Evolutionary conservation across 2,113 vertebrate genomes (phyloP), one percentile per base, ranked within the genome.

Genomic region (Gnathonemus longibarbis): DNA sequence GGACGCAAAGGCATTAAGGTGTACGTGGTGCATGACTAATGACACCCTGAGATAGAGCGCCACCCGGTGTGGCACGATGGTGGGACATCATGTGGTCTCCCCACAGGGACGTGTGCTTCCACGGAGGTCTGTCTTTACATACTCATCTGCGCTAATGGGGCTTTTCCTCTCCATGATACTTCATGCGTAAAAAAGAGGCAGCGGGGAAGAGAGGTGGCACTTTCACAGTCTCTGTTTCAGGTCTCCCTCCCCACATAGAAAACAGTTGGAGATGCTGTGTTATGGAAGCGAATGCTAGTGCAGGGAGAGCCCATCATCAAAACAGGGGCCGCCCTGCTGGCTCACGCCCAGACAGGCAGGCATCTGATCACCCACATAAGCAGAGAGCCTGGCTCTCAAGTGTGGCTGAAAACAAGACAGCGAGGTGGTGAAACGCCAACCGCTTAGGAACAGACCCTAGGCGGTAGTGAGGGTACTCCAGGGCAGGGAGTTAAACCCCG

Each of bases 401-500:
- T 17, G 31, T 8, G 31, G 31, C 74, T 80, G 35, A 80, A 42
- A 80, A 77, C 70, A 48, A 84, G 39, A 84, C n/a, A 84, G 15
- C 49, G 6, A 88, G 58, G 9, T 53, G 74, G 50, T 31, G 39
- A 87, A 48, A 39, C 27, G 27, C 19, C 6, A 48, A 27, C 7
- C 50, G 3, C 35, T 84, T 27, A 90, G 70, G 45, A 91, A 74
- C 77, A 31, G 56, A 50, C 42, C 5, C 8, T 9, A 84, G 53
- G 39, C 53, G 66, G 80, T 10, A 49, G 46, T n/a, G 11, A 10
- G 58, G n/a, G 42, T 66, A 42, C n/a, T 52, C 66, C 62, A 53
- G 19, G 42, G 80, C 85, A 50, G 13, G 74, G 70, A 77, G 88
- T 90, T 89, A 91, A 56, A 85, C 84, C 45, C 89, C 90, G 89